Percentiles rank a stretch among this genome's conserved stretches.
phyloP scores from a whole-genome alignment of 2,888 invertebrate species.

The Amorpha juglandis region DNA sequence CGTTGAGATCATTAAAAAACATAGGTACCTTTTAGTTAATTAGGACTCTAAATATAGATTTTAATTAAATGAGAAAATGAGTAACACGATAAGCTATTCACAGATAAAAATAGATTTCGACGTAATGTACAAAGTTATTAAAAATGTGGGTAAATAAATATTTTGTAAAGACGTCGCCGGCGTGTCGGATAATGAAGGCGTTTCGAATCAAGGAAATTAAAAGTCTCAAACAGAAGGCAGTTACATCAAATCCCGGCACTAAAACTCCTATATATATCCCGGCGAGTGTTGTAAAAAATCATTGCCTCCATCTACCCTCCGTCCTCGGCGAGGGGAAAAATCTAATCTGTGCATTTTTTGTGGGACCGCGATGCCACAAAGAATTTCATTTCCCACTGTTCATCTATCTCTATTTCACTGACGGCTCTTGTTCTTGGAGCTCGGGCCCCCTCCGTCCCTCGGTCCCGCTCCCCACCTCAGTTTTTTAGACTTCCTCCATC shows the following conservation, averaged over 20 bases:
- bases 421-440: conserved; percentile 82
- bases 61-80: conserved; percentile 7
- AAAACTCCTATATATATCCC: conserved; percentile 82
- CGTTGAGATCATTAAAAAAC: too few species aligned
- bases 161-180: conserved; percentile 25
- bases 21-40: too few species aligned
- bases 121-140: conserved; percentile 7
- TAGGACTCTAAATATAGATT: not conserved
- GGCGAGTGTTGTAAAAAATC: conserved; percentile 83
- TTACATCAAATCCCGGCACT: conserved; percentile 81
- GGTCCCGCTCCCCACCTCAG: conserved; percentile 50
- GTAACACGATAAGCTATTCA: not conserved
- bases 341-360: conserved; percentile 86
- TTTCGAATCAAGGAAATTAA: conserved; percentile 80
- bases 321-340: conserved; percentile 81
- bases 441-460: conserved; percentile 49
- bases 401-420: conserved; percentile 85
- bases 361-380: conserved; percentile 85
- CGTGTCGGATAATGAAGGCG: conserved; percentile 46
- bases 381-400: conserved; percentile 86
- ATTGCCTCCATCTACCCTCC: conserved; percentile 82
- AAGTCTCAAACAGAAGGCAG: conserved; percentile 80
- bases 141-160: conserved; percentile 16
- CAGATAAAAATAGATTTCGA: not conserved
- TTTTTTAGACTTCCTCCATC: conserved; percentile 83